Evolutionary conservation across 2,888 invertebrate genomes (phyloP).

Genomic region (Orthonevra nobilis): DNA sequence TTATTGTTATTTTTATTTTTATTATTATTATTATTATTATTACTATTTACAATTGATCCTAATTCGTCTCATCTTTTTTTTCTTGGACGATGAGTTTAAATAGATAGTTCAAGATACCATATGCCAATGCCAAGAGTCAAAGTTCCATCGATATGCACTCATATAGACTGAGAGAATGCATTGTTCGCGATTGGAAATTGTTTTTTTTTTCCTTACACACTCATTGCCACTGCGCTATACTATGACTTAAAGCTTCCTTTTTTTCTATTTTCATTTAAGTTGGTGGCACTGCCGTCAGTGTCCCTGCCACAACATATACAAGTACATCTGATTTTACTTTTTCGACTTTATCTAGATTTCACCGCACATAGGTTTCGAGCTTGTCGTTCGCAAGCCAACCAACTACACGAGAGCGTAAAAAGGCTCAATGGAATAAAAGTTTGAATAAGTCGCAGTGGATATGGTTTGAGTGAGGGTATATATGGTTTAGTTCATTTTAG

Average conservation of each 20-base stretch:
- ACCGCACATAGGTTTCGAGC: constrained; percentile 45
- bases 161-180: no score
- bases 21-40: no score
- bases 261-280: constrained; percentile 3
- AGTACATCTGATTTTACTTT: constrained; percentile 66
- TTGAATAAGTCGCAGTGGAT: constrained; percentile 1
- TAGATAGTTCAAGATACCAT: constrained; percentile 65
- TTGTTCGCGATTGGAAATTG: no score
- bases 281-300: constrained; percentile 45
- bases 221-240: constrained; percentile 43
- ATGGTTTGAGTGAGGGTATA: constrained; percentile 35
- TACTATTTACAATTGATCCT: no score
- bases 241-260: constrained; percentile 19
- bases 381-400: constrained; percentile 36
- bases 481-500: constrained; percentile 67
- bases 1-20: no score
- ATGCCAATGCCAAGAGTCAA: constrained; percentile 69
- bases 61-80: no score
- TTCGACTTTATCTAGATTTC: constrained; percentile 59
- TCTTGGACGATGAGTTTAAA: no score
- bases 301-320: constrained; percentile 57
- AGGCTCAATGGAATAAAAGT: constrained; percentile 8
- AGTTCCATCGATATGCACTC: constrained; percentile 64
- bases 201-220: constrained; percentile 27
- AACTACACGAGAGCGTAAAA: constrained; percentile 30